phyloP scores from a whole-genome alignment of 1,140 invertebrate species.

The Drosophila malerkotliana region DNA sequence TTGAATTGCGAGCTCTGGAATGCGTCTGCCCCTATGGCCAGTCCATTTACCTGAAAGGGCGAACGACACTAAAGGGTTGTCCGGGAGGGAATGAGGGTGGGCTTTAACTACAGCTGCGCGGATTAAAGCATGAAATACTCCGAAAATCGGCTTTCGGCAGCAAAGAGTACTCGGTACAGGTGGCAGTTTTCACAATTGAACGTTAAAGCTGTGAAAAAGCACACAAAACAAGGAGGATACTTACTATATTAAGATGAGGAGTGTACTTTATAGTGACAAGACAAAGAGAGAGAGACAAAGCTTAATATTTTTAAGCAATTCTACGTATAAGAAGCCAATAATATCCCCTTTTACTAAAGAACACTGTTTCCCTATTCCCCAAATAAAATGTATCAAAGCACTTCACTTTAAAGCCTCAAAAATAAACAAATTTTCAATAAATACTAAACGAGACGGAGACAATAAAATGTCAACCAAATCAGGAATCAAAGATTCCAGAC shows the following conservation, averaged over 20 bases:
- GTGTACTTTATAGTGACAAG: background rate
- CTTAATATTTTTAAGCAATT: background rate
- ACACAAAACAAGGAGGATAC: too few relatives aligned
- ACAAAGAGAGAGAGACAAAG: background rate
- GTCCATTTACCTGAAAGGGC: conserved; percentile 57
- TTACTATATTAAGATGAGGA: background rate
- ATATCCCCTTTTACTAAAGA: background rate
- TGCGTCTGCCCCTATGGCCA: conserved; percentile 47
- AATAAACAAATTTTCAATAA: conserved; percentile 74
- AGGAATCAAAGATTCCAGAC: conserved; percentile 43
- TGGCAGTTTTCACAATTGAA: conserved; percentile 18
- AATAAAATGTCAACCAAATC: conserved; percentile 75
- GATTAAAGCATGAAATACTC: conserved; percentile 71
- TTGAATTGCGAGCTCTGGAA: conserved; percentile 75
- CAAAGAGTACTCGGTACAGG: conserved; percentile 51
- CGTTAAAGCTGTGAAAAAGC: conserved; percentile 21
- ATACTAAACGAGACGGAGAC: conserved; percentile 69
- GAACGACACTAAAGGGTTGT: background rate
- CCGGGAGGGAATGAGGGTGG: conserved; percentile 7
- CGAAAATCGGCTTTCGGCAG: conserved; percentile 58
- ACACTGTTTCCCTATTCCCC: background rate
- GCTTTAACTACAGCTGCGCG: conserved; percentile 68
- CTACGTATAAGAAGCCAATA: too few relatives aligned
- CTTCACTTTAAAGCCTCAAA: conserved; percentile 20
- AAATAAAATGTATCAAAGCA: conserved; percentile 3